Evolutionary conservation across 1,140 invertebrate genomes (phyloP).

Genomic region (Camponotus floridanus): DNA sequence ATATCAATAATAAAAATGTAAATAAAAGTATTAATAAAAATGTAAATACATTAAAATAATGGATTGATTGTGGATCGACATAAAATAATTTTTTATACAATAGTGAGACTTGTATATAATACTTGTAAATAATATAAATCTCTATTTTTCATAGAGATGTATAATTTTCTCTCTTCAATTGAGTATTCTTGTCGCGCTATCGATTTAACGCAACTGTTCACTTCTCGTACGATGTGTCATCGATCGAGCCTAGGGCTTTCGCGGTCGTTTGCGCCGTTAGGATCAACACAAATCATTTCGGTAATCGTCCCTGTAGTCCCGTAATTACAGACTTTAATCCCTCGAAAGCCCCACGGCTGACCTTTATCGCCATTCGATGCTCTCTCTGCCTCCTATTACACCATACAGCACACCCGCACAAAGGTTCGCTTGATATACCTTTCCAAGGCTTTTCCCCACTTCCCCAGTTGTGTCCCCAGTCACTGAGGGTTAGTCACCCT

Average conservation of each 20-base stretch:
- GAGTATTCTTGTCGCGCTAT: background rate
- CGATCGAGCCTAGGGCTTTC: slow-evolving; percentile 3
- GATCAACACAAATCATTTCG: slow-evolving; percentile 28
- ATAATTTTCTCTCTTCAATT: background rate
- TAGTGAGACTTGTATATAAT: background rate
- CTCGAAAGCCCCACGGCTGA: background rate
- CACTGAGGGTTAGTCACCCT: slow-evolving; percentile 13
- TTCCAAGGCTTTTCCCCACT: slow-evolving; percentile 23
- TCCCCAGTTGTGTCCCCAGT: background rate
- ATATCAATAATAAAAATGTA: no score
- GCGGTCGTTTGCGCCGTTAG: slow-evolving; percentile 6
- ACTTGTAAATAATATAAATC: background rate
- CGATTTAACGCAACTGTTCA: slow-evolving; percentile 1
- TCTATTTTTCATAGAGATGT: background rate
- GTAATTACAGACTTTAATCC: slow-evolving; percentile 61
- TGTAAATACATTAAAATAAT: background rate
- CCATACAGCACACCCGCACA: background rate
- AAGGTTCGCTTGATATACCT: slow-evolving; percentile 57
- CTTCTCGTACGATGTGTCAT: slow-evolving; percentile 44
- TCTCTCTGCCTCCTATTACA: no score
- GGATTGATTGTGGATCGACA: background rate
- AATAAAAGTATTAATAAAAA: no score
- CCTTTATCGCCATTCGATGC: slow-evolving; percentile 22
- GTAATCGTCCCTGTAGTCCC: slow-evolving; percentile 23
- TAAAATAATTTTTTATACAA: background rate